Conservation (phyloP, 2,797 vertebrate species). For the Pogonophryne albipinna region DNA sequence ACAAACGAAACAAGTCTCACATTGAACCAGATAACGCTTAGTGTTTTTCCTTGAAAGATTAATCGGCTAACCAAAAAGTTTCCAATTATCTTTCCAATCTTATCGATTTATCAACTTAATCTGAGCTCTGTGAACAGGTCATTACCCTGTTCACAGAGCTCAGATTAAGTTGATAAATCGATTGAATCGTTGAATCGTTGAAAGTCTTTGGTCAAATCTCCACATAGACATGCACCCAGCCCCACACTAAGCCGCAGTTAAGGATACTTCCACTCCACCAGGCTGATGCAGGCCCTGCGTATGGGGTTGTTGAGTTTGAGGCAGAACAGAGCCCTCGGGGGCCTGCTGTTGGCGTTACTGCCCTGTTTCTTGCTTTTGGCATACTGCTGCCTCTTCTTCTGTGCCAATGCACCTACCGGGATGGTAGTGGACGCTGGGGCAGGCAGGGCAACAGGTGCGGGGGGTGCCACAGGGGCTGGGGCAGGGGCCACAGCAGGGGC, state of each 20-base stretch:
- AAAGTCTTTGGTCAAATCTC: slow-evolving; percentile 1
- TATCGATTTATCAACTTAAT: not conserved
- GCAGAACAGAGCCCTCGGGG: slow-evolving; percentile 97
- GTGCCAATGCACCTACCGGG: slow-evolving; percentile 95
- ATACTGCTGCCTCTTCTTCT: slow-evolving; percentile 99
- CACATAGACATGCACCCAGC: not conserved
- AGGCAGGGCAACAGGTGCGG: slow-evolving; percentile 67
- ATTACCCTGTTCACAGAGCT: no score
- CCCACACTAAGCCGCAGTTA: slow-evolving; percentile 61
- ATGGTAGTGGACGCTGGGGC: slow-evolving; percentile 82
- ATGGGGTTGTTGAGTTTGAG: slow-evolving; percentile 99
- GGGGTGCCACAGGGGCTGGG: slow-evolving; percentile 83
- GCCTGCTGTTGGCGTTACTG: slow-evolving; percentile 94
- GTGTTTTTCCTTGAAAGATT: not conserved
- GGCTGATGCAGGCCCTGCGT: slow-evolving; percentile 99
- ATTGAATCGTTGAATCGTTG: no score
- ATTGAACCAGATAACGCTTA: not conserved
- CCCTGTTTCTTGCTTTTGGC: slow-evolving; percentile 99
- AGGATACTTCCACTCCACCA: slow-evolving; percentile 99
- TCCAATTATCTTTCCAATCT: not conserved
- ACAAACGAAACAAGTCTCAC: not conserved
- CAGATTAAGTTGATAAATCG: no score
- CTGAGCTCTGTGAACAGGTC: not conserved
- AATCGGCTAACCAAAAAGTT: not conserved
- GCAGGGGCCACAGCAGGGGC: slow-evolving; percentile 84